Evolutionary conservation across 2,797 vertebrate species (phyloP).

Genomic region (Otolemur crassicaudatus): DNA sequence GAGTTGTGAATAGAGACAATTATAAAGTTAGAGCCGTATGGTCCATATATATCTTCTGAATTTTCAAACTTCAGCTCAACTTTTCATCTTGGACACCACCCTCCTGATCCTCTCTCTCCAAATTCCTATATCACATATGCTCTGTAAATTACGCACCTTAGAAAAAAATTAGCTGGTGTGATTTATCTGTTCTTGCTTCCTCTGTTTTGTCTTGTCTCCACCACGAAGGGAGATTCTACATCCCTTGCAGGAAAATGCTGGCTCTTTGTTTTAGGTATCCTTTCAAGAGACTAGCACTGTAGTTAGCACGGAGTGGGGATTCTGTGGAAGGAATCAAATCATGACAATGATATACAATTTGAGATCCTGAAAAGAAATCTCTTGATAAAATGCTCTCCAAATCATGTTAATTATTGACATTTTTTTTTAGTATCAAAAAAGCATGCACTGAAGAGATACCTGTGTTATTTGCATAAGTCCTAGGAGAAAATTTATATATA

Average conservation of each 20-base stretch:
- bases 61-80: neutral
- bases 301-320: neutral
- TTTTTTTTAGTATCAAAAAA: slow-evolving; percentile 29
- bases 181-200: neutral
- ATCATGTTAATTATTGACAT: neutral
- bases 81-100: neutral
- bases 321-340: neutral
- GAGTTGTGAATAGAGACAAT: neutral
- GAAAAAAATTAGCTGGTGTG: neutral
- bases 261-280: neutral
- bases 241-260: neutral
- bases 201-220: neutral
- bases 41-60: neutral
- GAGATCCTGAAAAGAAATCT: neutral
- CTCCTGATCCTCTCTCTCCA: neutral
- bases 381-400: neutral
- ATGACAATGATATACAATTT: neutral
- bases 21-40: neutral
- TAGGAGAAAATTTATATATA: neutral
- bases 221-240: neutral
- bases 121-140: neutral
- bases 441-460: neutral
- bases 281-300: neutral
- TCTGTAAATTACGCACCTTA: neutral
- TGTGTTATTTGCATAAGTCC: slow-evolving; percentile 35